Evolutionary conservation across 2,113 vertebrate genomes (phyloP), one percentile per base, ranked within the genome.

Genomic region (Ranitomeya variabilis): DNA sequence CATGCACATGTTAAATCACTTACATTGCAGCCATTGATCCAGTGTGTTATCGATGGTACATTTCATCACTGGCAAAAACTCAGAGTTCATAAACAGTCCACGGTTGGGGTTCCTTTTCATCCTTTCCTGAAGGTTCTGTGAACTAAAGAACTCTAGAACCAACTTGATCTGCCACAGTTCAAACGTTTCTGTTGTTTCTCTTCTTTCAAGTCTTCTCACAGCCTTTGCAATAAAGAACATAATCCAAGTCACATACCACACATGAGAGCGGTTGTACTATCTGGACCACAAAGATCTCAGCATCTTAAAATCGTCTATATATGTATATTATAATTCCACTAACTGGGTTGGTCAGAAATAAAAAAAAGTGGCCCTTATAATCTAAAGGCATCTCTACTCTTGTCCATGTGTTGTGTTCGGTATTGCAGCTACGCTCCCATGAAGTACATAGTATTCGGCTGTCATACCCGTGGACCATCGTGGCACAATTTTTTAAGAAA

Each of bases 11-110:
- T 23, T 26, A 64, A 14, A 31, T 37, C 18, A 57, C 13, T 19
- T 90, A 99, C 98, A 97, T 92, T 93, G 95, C 6, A 99, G 95
- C 98, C 98, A 99, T 89, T 91, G 91, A 91, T 99, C 98, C 92
- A 99, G 92, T 0, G 95, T 90, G 1, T 94, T 95, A 85, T 99
- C 97, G 0, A 97, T 95, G 0, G 94, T 95, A 91, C 97, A 98
- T 91, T 99, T 99, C 95, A 98, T 99, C 83, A 99, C 96, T 0
- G 97, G 97, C 84, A 99, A 95, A 83, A 99, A 98, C 90, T 99
- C 98, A 0, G 97, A 98, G 90, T 96, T 97, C 92, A 99, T 96
- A 86, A 99, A 95, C 51, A 97, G 95, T 0, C 96, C 95, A 8
- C 92, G 91, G 84, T 89, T 92, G n/a, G 94, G 88, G 73, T 93